Evolutionary conservation across 2,888 invertebrate species (phyloP).

Genomic region (Ornithoptera alexandrae): DNA sequence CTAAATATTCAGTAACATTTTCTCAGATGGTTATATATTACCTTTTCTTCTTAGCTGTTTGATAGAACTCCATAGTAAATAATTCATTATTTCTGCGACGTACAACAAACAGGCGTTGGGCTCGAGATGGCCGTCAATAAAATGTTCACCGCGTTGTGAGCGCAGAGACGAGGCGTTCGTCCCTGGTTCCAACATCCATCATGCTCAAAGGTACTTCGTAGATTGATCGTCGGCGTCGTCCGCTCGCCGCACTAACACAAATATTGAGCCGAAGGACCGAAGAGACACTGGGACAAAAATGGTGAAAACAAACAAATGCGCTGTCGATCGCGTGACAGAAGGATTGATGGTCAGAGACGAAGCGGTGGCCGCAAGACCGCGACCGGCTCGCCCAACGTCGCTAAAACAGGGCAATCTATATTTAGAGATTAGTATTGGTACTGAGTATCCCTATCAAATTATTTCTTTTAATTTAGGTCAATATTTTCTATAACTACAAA

Average conservation of each 20-base stretch:
- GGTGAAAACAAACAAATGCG: slow-evolving; percentile 76
- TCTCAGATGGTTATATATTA: not conserved
- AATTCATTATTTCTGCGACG: slow-evolving; percentile 58
- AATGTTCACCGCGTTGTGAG: slow-evolving; percentile 55
- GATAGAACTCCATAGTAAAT: slow-evolving; percentile 45
- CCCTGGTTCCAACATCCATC: slow-evolving; percentile 61
- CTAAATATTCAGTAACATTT: not conserved
- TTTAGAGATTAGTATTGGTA: slow-evolving; percentile 13
- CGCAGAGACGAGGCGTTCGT: slow-evolving; percentile 46
- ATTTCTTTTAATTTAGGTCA: not conserved
- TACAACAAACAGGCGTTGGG: slow-evolving; percentile 48
- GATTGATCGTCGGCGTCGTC: slow-evolving; percentile 69
- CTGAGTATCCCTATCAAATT: not conserved
- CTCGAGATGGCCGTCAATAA: slow-evolving; percentile 42
- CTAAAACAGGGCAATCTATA: slow-evolving; percentile 21
- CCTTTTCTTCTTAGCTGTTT: not conserved
- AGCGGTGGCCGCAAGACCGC: slow-evolving; percentile 22
- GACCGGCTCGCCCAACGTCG: slow-evolving; percentile 9
- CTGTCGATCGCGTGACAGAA: slow-evolving; percentile 74
- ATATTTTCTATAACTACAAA: not conserved
- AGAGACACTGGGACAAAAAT: slow-evolving; percentile 72
- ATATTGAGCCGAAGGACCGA: slow-evolving; percentile 49
- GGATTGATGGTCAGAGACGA: slow-evolving; percentile 68
- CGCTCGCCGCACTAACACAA: slow-evolving; percentile 45
- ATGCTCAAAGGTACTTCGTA: slow-evolving; percentile 64